Percentiles rank a stretch among this genome's conserved stretches.
These are phyloP conservation scores for Trematomus bernacchii DNA, from an alignment of 2,797 vertebrate species.

Conservation along the genomic window DNA sequence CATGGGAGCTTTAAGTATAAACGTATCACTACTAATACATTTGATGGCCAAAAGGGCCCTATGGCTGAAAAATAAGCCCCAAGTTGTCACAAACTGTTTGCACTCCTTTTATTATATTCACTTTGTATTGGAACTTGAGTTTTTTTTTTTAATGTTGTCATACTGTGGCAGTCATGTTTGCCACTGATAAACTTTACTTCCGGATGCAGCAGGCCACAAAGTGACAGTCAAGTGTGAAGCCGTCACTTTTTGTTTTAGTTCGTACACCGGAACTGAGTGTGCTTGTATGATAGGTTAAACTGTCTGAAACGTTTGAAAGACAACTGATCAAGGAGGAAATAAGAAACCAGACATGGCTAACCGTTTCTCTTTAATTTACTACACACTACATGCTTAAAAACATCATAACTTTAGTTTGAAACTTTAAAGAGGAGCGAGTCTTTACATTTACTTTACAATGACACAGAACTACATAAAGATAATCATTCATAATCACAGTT, in stretches of 20 bases:
- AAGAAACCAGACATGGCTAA: conserved; percentile 27
- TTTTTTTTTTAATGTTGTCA: not conserved
- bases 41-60: not conserved
- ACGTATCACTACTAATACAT: not conserved
- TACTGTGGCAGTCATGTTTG: conserved; percentile 11
- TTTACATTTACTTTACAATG: conserved; percentile 1
- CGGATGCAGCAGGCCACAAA: conserved; percentile 27
- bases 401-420: not conserved
- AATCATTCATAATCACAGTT: not conserved
- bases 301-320: conserved; percentile 27
- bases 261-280: conserved; percentile 36
- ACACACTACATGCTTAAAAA: conserved; percentile 9
- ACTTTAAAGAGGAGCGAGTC: conserved; percentile 1
- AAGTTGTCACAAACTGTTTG: not conserved
- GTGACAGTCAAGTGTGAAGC: conserved; percentile 33
- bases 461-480: not conserved
- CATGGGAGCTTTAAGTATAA: too few relatives aligned
- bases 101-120: not conserved
- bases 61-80: not conserved
- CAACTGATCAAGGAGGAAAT: conserved; percentile 41
- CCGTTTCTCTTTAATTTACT: not conserved
- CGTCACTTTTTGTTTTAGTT: not conserved
- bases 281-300: conserved; percentile 34
- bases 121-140: not conserved
- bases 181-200: conserved; percentile 22